These are phyloP conservation scores for Porphyrio hochstetteri DNA, from an alignment of 2,113 vertebrate genomes.

Conservation along the genomic window DNA sequence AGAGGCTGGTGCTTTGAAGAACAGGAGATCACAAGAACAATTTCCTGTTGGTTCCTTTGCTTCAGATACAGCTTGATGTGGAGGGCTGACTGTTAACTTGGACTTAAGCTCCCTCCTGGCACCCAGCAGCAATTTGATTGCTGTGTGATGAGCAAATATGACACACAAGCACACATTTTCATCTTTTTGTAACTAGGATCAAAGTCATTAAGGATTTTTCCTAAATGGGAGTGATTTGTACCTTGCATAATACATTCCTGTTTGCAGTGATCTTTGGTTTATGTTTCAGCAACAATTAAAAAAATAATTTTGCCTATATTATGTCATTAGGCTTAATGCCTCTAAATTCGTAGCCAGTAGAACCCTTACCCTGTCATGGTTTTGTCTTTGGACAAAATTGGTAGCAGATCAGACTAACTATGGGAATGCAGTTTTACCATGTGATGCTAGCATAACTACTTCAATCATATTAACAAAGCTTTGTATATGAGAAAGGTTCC, in stretches of 20 bases:
- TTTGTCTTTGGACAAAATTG: not conserved
- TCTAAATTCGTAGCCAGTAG: not conserved
- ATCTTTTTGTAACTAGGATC: not conserved
- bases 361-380: rapidly evolving
- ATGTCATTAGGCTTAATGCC: not conserved
- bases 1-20: slow-evolving; percentile 66
- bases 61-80: not conserved
- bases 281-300: not conserved
- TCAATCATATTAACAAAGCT: not conserved
- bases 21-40: slow-evolving; percentile 30
- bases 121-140: not conserved
- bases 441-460: not conserved
- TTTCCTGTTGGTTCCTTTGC: slow-evolving; percentile 62
- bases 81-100: not conserved
- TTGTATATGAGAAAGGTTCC: not conserved
- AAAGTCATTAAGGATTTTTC: not conserved
- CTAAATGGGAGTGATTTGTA: not conserved
- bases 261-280: not conserved
- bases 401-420: not conserved
- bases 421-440: not conserved
- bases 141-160: not conserved
- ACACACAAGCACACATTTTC: not conserved
- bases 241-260: not conserved
- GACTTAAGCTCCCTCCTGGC: not conserved
- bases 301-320: not conserved